A percentile compares a stretch with the other conserved stretches of the same genome.
Conservation (phyloP, 2,888 invertebrate species). For the Eilema griseolum region DNA sequence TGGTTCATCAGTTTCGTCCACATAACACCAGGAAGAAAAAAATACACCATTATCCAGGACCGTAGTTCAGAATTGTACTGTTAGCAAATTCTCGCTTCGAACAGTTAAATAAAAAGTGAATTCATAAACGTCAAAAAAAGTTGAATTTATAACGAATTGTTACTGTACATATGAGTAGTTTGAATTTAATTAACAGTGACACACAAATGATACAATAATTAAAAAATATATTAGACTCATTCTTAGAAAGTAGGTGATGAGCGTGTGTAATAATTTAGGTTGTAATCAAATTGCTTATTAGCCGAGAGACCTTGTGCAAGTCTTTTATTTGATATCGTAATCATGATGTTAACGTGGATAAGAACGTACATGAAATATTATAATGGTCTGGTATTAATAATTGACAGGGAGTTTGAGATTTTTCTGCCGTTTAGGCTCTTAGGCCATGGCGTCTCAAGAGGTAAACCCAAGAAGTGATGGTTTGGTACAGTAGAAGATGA, state of each 20-base stretch:
- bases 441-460: too few species aligned
- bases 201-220: slow-evolving; percentile 1
- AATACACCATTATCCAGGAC: not conserved
- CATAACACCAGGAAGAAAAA: not conserved
- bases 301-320: slow-evolving; percentile 3
- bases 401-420: not conserved
- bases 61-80: not conserved
- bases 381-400: not conserved
- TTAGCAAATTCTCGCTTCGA: not conserved
- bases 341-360: slow-evolving; percentile 9
- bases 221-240: not conserved
- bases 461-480: too few species aligned
- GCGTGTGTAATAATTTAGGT: not conserved
- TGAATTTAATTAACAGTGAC: not conserved
- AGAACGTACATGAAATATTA: slow-evolving; percentile 2
- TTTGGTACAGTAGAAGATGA: too few species aligned
- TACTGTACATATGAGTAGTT: not conserved
- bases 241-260: slow-evolving; percentile 14
- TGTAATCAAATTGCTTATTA: slow-evolving; percentile 3
- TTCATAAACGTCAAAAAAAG: not conserved
- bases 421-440: not conserved
- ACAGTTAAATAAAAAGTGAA: not conserved
- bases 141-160: not conserved
- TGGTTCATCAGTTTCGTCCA: not conserved
- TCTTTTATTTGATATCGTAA: slow-evolving; percentile 5